Evolutionary conservation across 2,113 vertebrate species (phyloP).

Genomic region (Nothocercus nigrocapillus): DNA sequence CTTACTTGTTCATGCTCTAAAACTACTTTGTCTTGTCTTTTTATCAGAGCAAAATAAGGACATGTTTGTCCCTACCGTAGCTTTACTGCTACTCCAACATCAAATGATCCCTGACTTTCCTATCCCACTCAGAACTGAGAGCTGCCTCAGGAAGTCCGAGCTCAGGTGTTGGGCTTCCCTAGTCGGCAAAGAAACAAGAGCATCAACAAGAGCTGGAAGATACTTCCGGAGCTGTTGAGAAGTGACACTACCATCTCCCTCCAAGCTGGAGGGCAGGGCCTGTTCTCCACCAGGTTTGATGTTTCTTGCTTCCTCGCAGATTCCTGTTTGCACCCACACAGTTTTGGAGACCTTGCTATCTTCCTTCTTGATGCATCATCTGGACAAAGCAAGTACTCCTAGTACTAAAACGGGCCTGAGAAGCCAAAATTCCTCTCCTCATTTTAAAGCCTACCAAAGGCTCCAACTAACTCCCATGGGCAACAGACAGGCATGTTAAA

Average conservation of each 20-base stretch:
- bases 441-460: background rate
- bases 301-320: background rate
- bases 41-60: background rate
- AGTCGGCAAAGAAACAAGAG: background rate
- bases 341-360: background rate
- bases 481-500: background rate
- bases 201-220: background rate
- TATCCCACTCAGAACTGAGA: fast-evolving
- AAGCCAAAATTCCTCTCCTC: background rate
- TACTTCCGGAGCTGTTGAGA: background rate
- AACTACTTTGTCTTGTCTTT: constrained; percentile 3
- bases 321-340: background rate
- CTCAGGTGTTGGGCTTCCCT: background rate
- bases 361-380: background rate
- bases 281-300: background rate
- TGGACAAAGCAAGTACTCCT: background rate
- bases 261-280: background rate
- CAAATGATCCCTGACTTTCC: background rate
- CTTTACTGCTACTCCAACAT: background rate
- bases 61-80: background rate
- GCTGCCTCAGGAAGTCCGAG: background rate
- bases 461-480: background rate
- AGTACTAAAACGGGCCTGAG: background rate
- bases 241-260: background rate
- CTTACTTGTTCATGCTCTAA: constrained; percentile 19